These are phyloP conservation scores for Lycodopsis pacificus DNA, from an alignment of 2,797 vertebrate genomes.

Conservation along the genomic window DNA sequence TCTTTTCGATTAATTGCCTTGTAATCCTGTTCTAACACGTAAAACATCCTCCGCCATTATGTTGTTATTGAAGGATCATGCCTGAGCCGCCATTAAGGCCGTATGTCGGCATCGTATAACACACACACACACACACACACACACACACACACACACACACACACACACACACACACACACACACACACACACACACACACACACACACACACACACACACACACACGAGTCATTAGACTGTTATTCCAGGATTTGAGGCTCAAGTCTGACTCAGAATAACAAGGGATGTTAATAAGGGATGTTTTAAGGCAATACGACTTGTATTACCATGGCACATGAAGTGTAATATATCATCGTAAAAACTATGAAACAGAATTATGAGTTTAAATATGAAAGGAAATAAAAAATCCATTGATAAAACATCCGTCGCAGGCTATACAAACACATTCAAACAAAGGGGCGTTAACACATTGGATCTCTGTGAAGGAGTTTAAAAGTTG, in stretches of 20 bases:
- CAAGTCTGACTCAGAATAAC: conserved; percentile 72
- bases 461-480: conserved; percentile 14
- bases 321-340: conserved; percentile 38
- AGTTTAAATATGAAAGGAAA: conserved; percentile 28
- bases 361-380: not conserved
- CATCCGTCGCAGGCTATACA: conserved; percentile 32
- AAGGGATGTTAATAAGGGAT: conserved; percentile 21
- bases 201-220: conserved; percentile 30
- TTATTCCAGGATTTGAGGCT: conserved; percentile 76
- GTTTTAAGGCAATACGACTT: conserved; percentile 46
- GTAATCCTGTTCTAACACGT: conserved; percentile 71
- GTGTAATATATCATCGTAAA: conserved; percentile 14
- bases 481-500: conserved; percentile 3
- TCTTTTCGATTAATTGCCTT: conserved; percentile 66
- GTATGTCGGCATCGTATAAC: conserved; percentile 64
- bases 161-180: conserved; percentile 29
- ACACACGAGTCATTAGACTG: conserved; percentile 68
- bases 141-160: conserved; percentile 29
- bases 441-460: conserved; percentile 16
- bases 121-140: conserved; percentile 40
- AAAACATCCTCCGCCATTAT: conserved; percentile 77
- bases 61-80: conserved; percentile 69
- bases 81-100: conserved; percentile 62
- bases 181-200: conserved; percentile 48
- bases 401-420: conserved; percentile 22